Evolutionary conservation across 2,113 vertebrate species (phyloP).

Genomic region (Anhinga rufa): DNA sequence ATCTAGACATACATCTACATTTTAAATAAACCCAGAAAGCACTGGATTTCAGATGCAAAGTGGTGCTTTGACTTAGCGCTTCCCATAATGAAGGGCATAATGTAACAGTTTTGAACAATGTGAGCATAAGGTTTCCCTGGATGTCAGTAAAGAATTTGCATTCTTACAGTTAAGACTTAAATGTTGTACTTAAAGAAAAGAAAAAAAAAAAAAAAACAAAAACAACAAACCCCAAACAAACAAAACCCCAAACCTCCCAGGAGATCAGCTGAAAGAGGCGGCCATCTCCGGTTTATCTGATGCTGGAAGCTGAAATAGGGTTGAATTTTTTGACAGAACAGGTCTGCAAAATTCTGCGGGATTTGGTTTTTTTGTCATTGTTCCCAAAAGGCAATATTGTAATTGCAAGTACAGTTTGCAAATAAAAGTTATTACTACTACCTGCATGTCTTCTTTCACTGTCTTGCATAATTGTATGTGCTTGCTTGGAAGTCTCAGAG

Average conservation of each 20-base stretch:
- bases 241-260: neutral
- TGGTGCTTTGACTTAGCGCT: neutral
- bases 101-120: neutral
- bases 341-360: neutral
- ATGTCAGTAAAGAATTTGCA: neutral
- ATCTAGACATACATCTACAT: neutral
- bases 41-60: neutral
- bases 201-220: neutral
- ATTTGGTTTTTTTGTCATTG: neutral
- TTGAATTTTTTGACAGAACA: neutral
- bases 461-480: neutral
- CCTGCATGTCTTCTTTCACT: neutral
- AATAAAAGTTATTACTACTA: constrained; percentile 33
- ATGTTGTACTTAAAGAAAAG: neutral
- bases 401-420: neutral
- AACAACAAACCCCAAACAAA: neutral
- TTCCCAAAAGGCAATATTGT: neutral
- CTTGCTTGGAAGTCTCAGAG: neutral
- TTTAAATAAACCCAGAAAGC: neutral
- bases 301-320: neutral
- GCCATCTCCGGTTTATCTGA: neutral
- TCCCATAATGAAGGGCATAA: neutral
- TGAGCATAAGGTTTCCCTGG: neutral
- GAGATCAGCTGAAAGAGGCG: neutral
- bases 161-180: neutral